Percentiles rank a stretch among this genome's conserved stretches.
Conservation (phyloP, 2,797 vertebrate genomes). For the Bradypodion ventrale region DNA sequence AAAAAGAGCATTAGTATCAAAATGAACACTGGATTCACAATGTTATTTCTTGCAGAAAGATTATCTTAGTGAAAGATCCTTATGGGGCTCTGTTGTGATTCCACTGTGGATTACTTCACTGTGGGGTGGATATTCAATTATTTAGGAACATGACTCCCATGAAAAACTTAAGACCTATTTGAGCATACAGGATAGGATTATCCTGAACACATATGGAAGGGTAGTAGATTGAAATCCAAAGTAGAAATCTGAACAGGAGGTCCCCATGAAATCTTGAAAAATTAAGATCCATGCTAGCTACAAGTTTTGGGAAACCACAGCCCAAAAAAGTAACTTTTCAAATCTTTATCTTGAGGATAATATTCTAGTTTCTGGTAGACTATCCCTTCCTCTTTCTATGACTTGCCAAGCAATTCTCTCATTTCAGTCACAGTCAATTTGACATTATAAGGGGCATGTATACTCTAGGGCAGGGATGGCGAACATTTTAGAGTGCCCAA, state of each 20-base stretch:
- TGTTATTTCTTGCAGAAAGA: not conserved
- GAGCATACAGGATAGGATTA: too few relatives aligned
- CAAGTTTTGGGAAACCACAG: not conserved
- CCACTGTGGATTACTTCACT: not conserved
- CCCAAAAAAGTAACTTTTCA: not conserved
- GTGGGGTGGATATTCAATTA: not conserved
- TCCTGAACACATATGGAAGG: too few relatives aligned
- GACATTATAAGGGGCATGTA: too few relatives aligned
- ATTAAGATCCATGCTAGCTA: not conserved
- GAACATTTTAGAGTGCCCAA: too few relatives aligned
- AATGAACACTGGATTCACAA: not conserved
- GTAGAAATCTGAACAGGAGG: too few relatives aligned
- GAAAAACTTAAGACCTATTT: not conserved
- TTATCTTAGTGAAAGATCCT: not conserved
- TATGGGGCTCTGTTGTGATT: not conserved
- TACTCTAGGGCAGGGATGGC: too few relatives aligned
- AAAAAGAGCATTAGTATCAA: not conserved
- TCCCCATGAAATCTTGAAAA: too few relatives aligned
- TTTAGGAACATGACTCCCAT: not conserved
- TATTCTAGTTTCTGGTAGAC: not conserved
- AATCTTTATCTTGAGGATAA: not conserved
- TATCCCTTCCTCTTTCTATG: not conserved
- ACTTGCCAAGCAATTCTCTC: not conserved
- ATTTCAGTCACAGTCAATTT: too few relatives aligned
- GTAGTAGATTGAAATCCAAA: too few relatives aligned